Evolutionary conservation across 2,888 invertebrate genomes (phyloP).

Genomic region (Lamproptera curius): DNA sequence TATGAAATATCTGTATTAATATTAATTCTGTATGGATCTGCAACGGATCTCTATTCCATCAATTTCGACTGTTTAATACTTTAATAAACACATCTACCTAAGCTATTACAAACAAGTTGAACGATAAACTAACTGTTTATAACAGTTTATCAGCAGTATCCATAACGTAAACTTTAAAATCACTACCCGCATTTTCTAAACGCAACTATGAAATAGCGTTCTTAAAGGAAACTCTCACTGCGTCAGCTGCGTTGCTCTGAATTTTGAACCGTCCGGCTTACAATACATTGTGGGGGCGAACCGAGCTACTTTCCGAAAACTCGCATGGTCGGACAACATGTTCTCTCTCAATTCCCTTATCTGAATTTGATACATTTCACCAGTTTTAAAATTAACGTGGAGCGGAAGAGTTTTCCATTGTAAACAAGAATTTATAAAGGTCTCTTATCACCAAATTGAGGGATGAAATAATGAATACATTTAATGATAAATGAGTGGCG

Average conservation of each 20-base stretch:
- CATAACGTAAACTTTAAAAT: slow-evolving; percentile 42
- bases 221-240: slow-evolving; percentile 25
- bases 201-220: slow-evolving; percentile 45
- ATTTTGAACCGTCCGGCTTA: slow-evolving; percentile 7
- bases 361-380: slow-evolving; percentile 12
- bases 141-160: slow-evolving; percentile 23
- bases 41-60: too few relatives aligned
- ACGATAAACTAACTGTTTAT: slow-evolving; percentile 10
- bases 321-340: slow-evolving; percentile 12
- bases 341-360: slow-evolving; percentile 16
- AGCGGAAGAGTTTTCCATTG: not conserved
- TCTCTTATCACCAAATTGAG: not conserved
- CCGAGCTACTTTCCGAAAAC: slow-evolving; percentile 11
- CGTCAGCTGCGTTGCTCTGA: slow-evolving; percentile 7
- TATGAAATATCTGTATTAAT: too few relatives aligned
- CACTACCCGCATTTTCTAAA: slow-evolving; percentile 36
- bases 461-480: too few relatives aligned
- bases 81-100: slow-evolving; percentile 15
- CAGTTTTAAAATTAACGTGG: slow-evolving; percentile 1
- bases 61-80: slow-evolving; percentile 5
- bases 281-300: slow-evolving; percentile 12
- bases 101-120: slow-evolving; percentile 10
- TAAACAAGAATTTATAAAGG: slow-evolving; percentile 1
- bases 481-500: too few relatives aligned
- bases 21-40: too few relatives aligned